These are phyloP conservation scores for Sinocyclocheilus grahami DNA, from an alignment of 2,113 vertebrate genomes.

Conservation along the genomic window DNA sequence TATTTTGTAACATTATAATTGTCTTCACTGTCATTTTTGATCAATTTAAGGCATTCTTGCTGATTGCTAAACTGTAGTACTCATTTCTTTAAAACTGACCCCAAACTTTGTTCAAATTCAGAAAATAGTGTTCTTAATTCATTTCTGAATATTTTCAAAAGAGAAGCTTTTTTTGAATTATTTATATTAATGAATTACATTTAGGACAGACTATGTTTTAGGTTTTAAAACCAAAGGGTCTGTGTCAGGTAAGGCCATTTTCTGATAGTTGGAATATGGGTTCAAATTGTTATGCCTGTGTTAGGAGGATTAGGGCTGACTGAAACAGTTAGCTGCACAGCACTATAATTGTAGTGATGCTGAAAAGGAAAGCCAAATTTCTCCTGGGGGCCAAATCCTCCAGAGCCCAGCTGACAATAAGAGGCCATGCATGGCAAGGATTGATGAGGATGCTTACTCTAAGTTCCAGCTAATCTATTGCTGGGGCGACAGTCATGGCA, in stretches of 20 bases:
- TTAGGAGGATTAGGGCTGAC: neutral
- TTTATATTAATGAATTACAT: neutral
- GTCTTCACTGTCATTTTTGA: no score
- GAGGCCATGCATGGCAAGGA: conserved; percentile 26
- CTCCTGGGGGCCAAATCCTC: conserved; percentile 23
- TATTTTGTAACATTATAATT: no score
- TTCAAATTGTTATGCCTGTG: conserved; percentile 14
- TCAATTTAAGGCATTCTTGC: no score
- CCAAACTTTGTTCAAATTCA: neutral
- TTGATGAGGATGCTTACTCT: conserved; percentile 45
- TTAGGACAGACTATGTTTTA: neutral
- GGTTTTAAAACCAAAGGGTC: neutral
- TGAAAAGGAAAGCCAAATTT: conserved; percentile 34
- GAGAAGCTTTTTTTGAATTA: neutral
- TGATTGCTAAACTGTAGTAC: no score
- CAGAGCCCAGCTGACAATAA: conserved; percentile 24
- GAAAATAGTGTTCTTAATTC: neutral
- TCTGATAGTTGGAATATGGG: neutral
- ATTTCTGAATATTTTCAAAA: neutral
- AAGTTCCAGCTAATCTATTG: conserved; percentile 43
- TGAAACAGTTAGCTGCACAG: conserved; percentile 38
- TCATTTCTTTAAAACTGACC: neutral
- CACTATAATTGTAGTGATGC: conserved; percentile 35
- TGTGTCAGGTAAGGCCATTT: neutral
- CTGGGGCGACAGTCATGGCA: conserved; percentile 31